Evolutionary conservation across 2,797 vertebrate genomes (phyloP), one percentile per base, ranked within the genome.

Genomic region (Clarias pachynema): DNA sequence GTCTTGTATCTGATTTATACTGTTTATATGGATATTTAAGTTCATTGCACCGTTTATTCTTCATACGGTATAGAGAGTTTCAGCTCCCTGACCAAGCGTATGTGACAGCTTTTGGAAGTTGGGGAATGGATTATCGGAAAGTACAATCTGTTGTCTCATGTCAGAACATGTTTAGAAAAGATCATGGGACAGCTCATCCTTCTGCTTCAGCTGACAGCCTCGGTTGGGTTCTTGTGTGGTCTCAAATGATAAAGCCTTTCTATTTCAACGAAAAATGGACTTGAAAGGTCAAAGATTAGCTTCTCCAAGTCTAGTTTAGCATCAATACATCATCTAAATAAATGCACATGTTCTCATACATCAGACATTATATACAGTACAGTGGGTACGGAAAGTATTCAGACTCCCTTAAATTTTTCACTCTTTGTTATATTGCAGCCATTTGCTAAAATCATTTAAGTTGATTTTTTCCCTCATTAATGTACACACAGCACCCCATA

Each of bases 141-240:
- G 72, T 29, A 26, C n/a, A 29, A 31, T 34, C 34, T 49, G 69
- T 60, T 73, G 34, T 49, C 34, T 37, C n/a, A 16, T 29, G 26
- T 85, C 84, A 79, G 34, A 62, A 44, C 78, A 70, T 44, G 59
- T 63, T 79, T 63, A 20, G 57, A 79, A 85, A 72, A 37, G 24
- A 72, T 59, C 77, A 60, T 49, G 26, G 37, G 34, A 62, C 75
- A 85, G 29, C 77, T 85, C 77, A 79, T 85, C 37, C 53, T 63
- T 70, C 72, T 79, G 56, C 75, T 26, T 29, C 49, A 75, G 49
- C 72, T 75, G 72, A 56, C 72, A 56, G 49, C n/a, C 44, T 75
- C n/a, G 2, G 44, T 26, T 8, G 14, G 72, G 72, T 29, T 44
- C 49, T 49, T 75, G 72, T 75, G 72, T 75, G 72, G 49, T 75